Evolutionary conservation across 53 echinoderm and acorn worm genomes (phyloP), one percentile per base, ranked within the genome.

Genomic region (Mesocentrotus franciscanus): DNA sequence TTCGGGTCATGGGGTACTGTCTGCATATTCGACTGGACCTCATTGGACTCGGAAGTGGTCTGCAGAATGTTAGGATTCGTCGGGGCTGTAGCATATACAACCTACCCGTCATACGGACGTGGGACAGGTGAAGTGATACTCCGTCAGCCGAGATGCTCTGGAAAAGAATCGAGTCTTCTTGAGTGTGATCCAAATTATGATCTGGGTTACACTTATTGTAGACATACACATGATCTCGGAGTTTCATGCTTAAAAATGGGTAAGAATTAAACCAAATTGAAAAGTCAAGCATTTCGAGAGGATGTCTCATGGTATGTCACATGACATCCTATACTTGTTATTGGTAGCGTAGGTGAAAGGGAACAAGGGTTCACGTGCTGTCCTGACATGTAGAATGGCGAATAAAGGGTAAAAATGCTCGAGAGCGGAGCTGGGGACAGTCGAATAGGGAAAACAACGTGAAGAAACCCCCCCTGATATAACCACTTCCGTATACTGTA

Each of bases 1-100:
- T 14, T 39, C 15, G 61, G 61, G 26, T 20, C 29, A 32, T 90
- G 90, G 90, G 90, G 90, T 29, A 90, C 90, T 26, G 90, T 90
- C n/a, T 90, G 90, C 22, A 4, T 30, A 0, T 17, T 30, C 32
- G 13, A 2, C 57, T 90, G 90, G 90, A 49, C 16, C 22, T 35
- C 34, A 10, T 18, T 20, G 8, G 90, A 90, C 61, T 36, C 90
- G 0, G 36, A 90, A 11, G 90, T 90, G 8, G 90, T 90, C 59
- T 90, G 90, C 60, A 58, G 60, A 27, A 58, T 60, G 90, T 22
- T 90, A 15, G 90, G 32, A 7, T 61, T 90, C 22, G 13, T 29
- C 61, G 29, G 29, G 11, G 61, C 60, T 30, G 10, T 15, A 12
- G 75, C 11, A 33, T 33, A 75, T 26, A 10, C 75, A 75, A 27